Evolutionary conservation across 2,888 invertebrate genomes (phyloP).

Genomic region (Drosophila emarginata): DNA sequence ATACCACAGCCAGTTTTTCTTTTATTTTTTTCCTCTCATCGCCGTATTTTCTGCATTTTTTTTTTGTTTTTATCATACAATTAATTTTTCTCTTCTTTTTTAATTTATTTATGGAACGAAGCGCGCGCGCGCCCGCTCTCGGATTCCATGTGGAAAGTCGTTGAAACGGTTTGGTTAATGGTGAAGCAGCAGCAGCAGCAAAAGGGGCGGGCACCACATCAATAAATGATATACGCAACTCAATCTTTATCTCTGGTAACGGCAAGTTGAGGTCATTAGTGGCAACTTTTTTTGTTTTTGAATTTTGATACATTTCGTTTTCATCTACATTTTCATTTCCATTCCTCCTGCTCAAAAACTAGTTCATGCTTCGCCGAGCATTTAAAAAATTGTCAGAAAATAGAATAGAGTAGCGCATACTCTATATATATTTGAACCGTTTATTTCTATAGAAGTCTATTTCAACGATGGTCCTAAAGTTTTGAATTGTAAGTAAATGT

Average conservation of each 20-base stretch:
- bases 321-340: background rate
- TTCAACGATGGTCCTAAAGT: too few species aligned
- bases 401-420: too few species aligned
- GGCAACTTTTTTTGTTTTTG: constrained; percentile 24
- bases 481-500: too few species aligned
- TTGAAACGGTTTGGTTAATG: constrained; percentile 30
- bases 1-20: constrained; percentile 61
- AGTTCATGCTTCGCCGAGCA: constrained; percentile 67
- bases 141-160: constrained; percentile 55
- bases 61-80: constrained; percentile 45
- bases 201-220: constrained; percentile 17
- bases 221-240: constrained; percentile 32
- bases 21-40: background rate
- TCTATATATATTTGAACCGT: too few species aligned
- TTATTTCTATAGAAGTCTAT: too few species aligned
- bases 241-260: constrained; percentile 39
- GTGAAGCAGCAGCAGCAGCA: background rate
- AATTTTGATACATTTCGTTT: constrained; percentile 35
- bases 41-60: background rate
- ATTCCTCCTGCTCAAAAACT: constrained; percentile 49
- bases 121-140: constrained; percentile 24
- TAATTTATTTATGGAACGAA: constrained; percentile 65
- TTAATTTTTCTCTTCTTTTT: constrained; percentile 45
- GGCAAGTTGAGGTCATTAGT: constrained; percentile 44
- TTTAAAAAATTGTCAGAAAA: too few species aligned